Evolutionary conservation across 2,113 vertebrate species (phyloP).

Genomic region (Myotis davidii): DNA sequence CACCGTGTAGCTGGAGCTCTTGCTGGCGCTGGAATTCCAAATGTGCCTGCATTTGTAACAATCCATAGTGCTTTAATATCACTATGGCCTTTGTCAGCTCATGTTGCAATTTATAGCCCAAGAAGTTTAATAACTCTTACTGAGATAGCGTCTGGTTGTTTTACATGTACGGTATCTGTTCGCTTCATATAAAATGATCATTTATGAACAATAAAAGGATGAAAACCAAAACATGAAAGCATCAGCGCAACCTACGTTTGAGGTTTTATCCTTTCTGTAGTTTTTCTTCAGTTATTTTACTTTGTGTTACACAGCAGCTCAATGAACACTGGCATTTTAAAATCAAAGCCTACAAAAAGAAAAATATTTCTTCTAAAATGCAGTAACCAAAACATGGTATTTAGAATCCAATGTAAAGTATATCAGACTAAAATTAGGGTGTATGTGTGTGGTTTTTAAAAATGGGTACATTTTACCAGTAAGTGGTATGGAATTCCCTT

Average conservation of each 20-base stretch:
- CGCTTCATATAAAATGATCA: constrained; percentile 13
- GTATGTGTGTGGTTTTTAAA: not conserved
- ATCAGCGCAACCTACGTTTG: not conserved
- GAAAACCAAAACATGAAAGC: not conserved
- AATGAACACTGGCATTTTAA: not conserved
- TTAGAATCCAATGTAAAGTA: not conserved
- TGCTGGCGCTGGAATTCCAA: constrained; percentile 45
- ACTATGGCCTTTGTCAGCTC: not conserved
- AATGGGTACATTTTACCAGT: not conserved
- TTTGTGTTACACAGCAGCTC: not conserved
- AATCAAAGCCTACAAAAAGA: not conserved
- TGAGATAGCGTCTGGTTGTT: constrained; percentile 37
- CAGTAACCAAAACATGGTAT: not conserved
- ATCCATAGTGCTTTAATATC: not conserved
- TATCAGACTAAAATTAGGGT: not conserved
- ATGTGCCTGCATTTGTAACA: not conserved
- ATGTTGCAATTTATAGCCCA: not conserved
- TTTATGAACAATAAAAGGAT: not conserved
- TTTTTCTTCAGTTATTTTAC: not conserved
- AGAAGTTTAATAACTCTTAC: constrained; percentile 37
- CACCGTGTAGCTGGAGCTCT: not conserved
- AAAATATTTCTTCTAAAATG: constrained; percentile 41
- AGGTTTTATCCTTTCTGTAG: not conserved
- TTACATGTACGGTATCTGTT: not conserved
- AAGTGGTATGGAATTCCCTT: not conserved